Evolutionary conservation across 2,888 invertebrate genomes (phyloP), one percentile per base, ranked within the genome.

Genomic region (Biston betularia): DNA sequence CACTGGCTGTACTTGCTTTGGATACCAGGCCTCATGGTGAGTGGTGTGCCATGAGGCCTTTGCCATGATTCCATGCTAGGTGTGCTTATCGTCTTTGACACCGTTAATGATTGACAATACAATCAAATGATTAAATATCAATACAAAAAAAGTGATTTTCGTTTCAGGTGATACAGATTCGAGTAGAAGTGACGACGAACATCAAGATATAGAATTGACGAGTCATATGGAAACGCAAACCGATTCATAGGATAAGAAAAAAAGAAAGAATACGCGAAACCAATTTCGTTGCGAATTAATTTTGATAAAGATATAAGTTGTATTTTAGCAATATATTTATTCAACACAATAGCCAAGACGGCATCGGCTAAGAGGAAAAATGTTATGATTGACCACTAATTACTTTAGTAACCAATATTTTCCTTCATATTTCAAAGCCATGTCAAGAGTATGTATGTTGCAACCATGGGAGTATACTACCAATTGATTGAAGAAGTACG

Each of bases 21-120:
- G 92, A 93, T 69, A 89, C 90, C 0, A 88, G 90, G 65, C 83
- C 91, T 60, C 90, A 93, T 82, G 89, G 93, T 93, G 71, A 80
- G 79, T n/a, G n/a, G n/a, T n/a, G n/a, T n/a, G n/a, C n/a, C n/a
- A n/a, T n/a, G n/a, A n/a, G n/a, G n/a, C n/a, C n/a, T n/a, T n/a
- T n/a, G n/a, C n/a, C n/a, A n/a, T n/a, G n/a, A n/a, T n/a, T n/a
- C 24, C 24, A 24, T 1, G 24, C 3, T 24, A 24, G 24, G 24
- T 24, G 24, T 3, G 1, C 24, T 24, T 24, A 24, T 3, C 24
- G 24, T 24, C 24, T 24, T 24, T 24, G 24, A 24, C 24, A 3
- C 3, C 24, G n/a, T n/a, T n/a, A n/a, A n/a, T n/a, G n/a, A n/a
- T n/a, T n/a, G n/a, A n/a, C n/a, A n/a, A n/a, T n/a, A n/a, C n/a